Evolutionary conservation across 2,888 invertebrate genomes (phyloP).

Genomic region (Amiota communis): DNA sequence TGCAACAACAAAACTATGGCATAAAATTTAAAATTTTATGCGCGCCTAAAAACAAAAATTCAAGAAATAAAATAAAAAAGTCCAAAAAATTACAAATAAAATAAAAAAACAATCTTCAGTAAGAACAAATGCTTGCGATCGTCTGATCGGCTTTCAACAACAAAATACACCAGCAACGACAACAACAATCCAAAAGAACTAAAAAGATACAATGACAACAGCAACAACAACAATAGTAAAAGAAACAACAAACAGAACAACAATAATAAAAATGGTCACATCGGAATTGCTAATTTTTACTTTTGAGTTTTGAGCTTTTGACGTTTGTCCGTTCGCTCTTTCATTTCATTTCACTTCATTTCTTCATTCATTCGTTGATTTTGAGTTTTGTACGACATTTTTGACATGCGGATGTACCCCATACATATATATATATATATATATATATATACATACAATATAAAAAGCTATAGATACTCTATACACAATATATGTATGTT

Average conservation of each 20-base stretch:
- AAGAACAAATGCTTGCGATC: constrained; percentile 47
- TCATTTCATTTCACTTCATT: neutral
- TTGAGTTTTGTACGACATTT: constrained; percentile 66
- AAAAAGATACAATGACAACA: constrained; percentile 33
- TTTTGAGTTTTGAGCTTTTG: constrained; percentile 30
- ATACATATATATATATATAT: neutral
- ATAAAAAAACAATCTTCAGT: constrained; percentile 47
- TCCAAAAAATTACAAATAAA: constrained; percentile 59
- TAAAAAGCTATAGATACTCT: neutral
- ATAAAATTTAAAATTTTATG: constrained; percentile 22
- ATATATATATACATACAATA: neutral
- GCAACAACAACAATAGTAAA: constrained; percentile 49
- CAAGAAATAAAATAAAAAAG: constrained; percentile 35
- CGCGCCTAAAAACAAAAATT: constrained; percentile 45
- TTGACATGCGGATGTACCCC: constrained; percentile 65
- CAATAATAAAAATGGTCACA: constrained; percentile 65
- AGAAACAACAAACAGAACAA: constrained; percentile 50
- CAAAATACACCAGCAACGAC: neutral
- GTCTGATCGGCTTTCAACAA: constrained; percentile 55
- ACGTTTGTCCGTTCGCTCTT: constrained; percentile 27
- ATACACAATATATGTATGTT: too few relatives aligned
- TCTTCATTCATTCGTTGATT: constrained; percentile 33
- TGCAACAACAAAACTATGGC: constrained; percentile 3
- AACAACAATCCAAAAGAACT: constrained; percentile 35
- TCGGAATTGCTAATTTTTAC: constrained; percentile 62